Evolutionary conservation across 2,797 vertebrate genomes (phyloP), one percentile per base, ranked within the genome.

Genomic region (Tadarida brasiliensis): DNA sequence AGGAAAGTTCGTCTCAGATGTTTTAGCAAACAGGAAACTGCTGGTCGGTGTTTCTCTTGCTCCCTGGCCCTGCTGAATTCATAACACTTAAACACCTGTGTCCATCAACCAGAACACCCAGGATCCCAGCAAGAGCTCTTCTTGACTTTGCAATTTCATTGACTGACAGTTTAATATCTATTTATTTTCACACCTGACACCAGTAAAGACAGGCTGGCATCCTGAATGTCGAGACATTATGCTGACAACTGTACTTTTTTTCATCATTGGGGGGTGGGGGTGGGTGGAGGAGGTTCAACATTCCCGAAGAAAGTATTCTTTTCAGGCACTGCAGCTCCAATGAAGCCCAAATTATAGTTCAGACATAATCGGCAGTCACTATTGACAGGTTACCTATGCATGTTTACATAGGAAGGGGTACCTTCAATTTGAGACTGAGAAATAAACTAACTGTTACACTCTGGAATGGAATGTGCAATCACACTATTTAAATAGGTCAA

Each of bases 141-240:
- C 98, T 98, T 98, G 98, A 98, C 98, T 99, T 98, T 98, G 98
- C 98, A 98, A 99, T 99, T 99, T 98, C 98, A 98, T 98, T 99
- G 99, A 99, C 98, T 99, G 99, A 99, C 99, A 99, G 98, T 98
- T 99, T 99, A 99, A 99, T 99, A 99, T 99, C 98, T 98, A 98
- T 99, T 99, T 99, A 98, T 99, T 99, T 99, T 98, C 98, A 98
- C 98, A 98, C 99, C 98, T 98, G 98, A 98, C 98, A 98, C 98
- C 94, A 98, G 98, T 98, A 98, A 98, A 98, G 98, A 98, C 98
- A 98, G 98, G 97, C 98, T 98, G 98, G 98, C 98, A 98, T 98
- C 98, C 98, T 98, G 98, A 98, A 98, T 98, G 98, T 98, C 98
- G 98, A 98, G 98, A 98, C 98, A 98, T 98, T 98, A 98, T 98